A percentile compares a stretch with the other conserved stretches of the same genome.
These are phyloP conservation scores for Pogonocherus hispidulus DNA, from an alignment of 2,888 invertebrate genomes.

Conservation along the genomic window DNA sequence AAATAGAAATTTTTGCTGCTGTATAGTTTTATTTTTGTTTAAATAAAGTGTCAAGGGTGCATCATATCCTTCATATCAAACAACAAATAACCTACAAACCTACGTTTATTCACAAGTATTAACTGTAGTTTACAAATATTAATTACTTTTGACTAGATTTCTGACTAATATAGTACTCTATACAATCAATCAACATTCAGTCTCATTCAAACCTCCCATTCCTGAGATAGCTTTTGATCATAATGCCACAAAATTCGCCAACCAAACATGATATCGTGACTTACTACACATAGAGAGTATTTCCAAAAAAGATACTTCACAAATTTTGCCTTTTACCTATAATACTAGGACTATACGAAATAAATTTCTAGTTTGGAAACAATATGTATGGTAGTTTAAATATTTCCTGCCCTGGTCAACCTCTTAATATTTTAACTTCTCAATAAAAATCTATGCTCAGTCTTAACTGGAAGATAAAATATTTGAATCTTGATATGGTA, in stretches of 20 bases:
- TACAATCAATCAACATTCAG: slow-evolving; percentile 51
- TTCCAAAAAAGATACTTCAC: background rate
- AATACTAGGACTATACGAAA: background rate
- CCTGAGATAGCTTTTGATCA: slow-evolving; percentile 51
- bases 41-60: slow-evolving; percentile 35
- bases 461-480: slow-evolving; percentile 65
- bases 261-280: background rate
- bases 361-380: background rate
- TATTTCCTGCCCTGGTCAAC: background rate
- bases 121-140: slow-evolving; percentile 33
- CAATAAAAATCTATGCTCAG: slow-evolving; percentile 43
- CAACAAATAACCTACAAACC: slow-evolving; percentile 47
- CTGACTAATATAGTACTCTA: slow-evolving; percentile 39
- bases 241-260: slow-evolving; percentile 19
- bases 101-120: slow-evolving; percentile 49
- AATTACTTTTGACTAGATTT: slow-evolving; percentile 46
- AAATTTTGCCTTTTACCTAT: background rate
- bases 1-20: too few species aligned
- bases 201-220: slow-evolving; percentile 48
- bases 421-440: slow-evolving; percentile 33
- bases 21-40: background rate
- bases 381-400: background rate
- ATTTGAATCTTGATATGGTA: slow-evolving; percentile 66
- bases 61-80: slow-evolving; percentile 42
- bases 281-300: too few species aligned